A percentile compares a stretch with the other conserved stretches of the same genome.
These are phyloP conservation scores for Polymixis lichenea DNA, from an alignment of 2,888 invertebrate genomes.

Conservation along the genomic window DNA sequence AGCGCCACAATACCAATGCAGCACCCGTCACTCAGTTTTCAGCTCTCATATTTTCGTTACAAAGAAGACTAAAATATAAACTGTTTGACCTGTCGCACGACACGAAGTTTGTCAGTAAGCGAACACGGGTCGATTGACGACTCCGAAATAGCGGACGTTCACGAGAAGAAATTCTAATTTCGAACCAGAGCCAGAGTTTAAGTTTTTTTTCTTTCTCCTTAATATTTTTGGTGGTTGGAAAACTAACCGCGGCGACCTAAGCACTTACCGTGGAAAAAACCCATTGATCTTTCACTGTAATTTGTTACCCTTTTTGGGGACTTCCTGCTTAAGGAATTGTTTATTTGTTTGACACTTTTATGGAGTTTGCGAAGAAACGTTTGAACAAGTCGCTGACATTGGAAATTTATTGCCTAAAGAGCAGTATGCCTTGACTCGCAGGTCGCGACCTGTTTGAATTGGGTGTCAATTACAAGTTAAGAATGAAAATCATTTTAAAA, in stretches of 20 bases:
- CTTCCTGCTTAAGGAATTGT: slow-evolving; percentile 52
- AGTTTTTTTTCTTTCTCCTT: slow-evolving; percentile 68
- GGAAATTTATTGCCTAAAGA: not conserved
- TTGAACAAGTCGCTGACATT: slow-evolving; percentile 24
- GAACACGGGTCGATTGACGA: slow-evolving; percentile 81
- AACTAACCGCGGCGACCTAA: slow-evolving; percentile 50
- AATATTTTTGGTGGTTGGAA: slow-evolving; percentile 70
- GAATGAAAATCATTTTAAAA: slow-evolving; percentile 6
- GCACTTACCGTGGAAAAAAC: slow-evolving; percentile 59
- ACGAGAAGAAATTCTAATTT: slow-evolving; percentile 83
- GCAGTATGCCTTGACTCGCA: not conserved
- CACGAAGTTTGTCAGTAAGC: slow-evolving; percentile 73
- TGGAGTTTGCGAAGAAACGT: slow-evolving; percentile 15
- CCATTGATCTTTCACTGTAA: slow-evolving; percentile 65
- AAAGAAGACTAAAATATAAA: slow-evolving; percentile 68
- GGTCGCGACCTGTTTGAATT: slow-evolving; percentile 14
- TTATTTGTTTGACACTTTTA: slow-evolving; percentile 43
- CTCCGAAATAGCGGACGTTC: slow-evolving; percentile 82
- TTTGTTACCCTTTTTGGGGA: slow-evolving; percentile 60
- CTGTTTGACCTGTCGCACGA: slow-evolving; percentile 70
- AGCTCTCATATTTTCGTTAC: slow-evolving; percentile 48
- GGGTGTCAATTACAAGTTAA: slow-evolving; percentile 31
- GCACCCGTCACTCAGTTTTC: slow-evolving; percentile 45
- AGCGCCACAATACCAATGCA: slow-evolving; percentile 23
- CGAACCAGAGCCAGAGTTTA: slow-evolving; percentile 68